These are phyloP conservation scores for Laticauda laticaudata DNA, from an alignment of 2,113 vertebrate genomes.

Conservation along the genomic window DNA sequence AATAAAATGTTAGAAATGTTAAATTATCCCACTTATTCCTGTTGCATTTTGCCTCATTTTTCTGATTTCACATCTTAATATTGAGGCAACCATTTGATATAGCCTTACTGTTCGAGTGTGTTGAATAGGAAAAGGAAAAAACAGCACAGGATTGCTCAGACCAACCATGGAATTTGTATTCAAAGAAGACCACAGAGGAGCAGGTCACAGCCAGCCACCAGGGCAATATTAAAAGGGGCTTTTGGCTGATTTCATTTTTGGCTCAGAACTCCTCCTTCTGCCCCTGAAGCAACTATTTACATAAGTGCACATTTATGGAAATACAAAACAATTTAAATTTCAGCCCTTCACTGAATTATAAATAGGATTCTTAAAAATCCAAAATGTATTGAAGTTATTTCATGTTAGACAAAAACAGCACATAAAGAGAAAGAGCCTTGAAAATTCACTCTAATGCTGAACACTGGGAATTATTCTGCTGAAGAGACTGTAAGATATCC, in stretches of 20 bases:
- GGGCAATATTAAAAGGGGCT: neutral
- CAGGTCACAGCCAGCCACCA: neutral
- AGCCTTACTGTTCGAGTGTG: neutral
- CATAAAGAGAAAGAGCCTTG: neutral
- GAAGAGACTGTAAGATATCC: conserved; percentile 14
- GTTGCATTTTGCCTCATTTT: neutral
- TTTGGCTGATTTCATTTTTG: neutral
- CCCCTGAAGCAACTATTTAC: neutral
- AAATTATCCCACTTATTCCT: neutral
- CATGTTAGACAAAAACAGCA: neutral
- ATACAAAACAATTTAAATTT: neutral
- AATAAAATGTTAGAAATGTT: neutral
- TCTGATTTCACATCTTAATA: neutral
- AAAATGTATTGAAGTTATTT: neutral
- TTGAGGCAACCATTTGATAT: neutral
- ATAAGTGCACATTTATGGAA: neutral
- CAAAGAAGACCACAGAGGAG: neutral
- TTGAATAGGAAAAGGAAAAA: neutral
- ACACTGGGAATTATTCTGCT: conserved; percentile 8
- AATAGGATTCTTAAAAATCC: neutral
- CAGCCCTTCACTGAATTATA: neutral
- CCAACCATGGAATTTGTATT: neutral
- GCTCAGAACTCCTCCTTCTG: neutral
- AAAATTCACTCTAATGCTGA: conserved; percentile 1
- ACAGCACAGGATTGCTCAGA: neutral